These are phyloP conservation scores for Saturnia pavonia DNA, from an alignment of 2,888 invertebrate species.

Conservation along the genomic window DNA sequence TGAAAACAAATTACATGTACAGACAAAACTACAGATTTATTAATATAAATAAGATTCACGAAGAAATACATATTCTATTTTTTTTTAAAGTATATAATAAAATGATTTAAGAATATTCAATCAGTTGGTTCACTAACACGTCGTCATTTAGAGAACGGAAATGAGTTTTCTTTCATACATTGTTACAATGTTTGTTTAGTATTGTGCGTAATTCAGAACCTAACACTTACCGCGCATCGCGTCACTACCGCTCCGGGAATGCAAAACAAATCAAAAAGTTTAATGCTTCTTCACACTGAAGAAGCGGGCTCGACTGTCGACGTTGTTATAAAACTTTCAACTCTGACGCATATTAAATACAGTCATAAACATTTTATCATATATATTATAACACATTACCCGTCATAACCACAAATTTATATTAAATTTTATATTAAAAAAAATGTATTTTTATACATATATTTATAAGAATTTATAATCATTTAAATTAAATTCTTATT, in stretches of 20 bases:
- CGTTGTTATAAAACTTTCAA: not conserved
- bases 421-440: no score
- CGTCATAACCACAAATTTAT: not conserved
- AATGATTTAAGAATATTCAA: not conserved
- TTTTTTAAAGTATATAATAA: not conserved
- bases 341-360: not conserved
- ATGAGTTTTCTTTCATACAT: slow-evolving; percentile 24
- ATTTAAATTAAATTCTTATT: no score
- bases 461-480: no score
- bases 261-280: slow-evolving; percentile 31
- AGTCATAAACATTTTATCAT: not conserved
- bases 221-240: slow-evolving; percentile 31
- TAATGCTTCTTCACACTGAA: not conserved
- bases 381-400: not conserved
- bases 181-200: slow-evolving; percentile 24
- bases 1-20: no score
- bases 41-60: not conserved
- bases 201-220: slow-evolving; percentile 23
- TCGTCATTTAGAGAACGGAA: not conserved
- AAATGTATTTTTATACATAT: no score
- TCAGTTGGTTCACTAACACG: not conserved
- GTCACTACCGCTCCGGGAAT: slow-evolving; percentile 36
- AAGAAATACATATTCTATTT: not conserved
- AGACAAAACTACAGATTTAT: no score
- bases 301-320: not conserved